These are phyloP conservation scores for Pegoplata infirma DNA, from an alignment of 2,888 invertebrate species.

Conservation along the genomic window DNA sequence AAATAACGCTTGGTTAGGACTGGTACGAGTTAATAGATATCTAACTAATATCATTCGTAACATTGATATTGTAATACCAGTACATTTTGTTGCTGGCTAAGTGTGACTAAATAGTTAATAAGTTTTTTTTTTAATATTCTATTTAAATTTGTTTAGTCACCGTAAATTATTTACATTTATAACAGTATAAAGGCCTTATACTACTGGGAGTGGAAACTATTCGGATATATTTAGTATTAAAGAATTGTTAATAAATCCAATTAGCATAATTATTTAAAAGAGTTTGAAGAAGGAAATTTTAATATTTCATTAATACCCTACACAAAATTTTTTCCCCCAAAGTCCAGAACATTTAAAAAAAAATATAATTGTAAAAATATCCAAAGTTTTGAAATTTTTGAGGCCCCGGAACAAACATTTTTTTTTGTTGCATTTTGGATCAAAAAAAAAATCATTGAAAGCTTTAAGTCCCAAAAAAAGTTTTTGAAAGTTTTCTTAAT, in stretches of 20 bases:
- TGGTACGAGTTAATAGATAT: neutral
- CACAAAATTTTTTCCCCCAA: no score
- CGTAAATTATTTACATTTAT: neutral
- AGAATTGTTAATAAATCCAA: slow-evolving; percentile 3
- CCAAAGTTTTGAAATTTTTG: no score
- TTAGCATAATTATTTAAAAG: slow-evolving; percentile 10
- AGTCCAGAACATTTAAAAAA: no score
- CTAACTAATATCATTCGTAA: neutral
- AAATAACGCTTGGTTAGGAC: neutral
- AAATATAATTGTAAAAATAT: no score
- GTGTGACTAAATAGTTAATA: slow-evolving; percentile 10
- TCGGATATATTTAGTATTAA: neutral
- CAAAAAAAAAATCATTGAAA: no score
- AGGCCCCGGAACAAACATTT: no score
- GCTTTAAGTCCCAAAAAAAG: no score
- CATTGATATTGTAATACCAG: no score
- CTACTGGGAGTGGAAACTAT: slow-evolving; percentile 13
- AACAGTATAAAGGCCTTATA: neutral
- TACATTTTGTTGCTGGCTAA: neutral
- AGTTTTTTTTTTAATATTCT: neutral
- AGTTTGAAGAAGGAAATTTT: neutral
- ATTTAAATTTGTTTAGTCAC: neutral
- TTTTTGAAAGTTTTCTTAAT: no score
- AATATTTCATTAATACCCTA: no score
- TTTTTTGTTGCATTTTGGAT: no score